Base-by-base conservation (phyloP, 2,888 invertebrate species). In the Cephus sareptanus region DNA sequence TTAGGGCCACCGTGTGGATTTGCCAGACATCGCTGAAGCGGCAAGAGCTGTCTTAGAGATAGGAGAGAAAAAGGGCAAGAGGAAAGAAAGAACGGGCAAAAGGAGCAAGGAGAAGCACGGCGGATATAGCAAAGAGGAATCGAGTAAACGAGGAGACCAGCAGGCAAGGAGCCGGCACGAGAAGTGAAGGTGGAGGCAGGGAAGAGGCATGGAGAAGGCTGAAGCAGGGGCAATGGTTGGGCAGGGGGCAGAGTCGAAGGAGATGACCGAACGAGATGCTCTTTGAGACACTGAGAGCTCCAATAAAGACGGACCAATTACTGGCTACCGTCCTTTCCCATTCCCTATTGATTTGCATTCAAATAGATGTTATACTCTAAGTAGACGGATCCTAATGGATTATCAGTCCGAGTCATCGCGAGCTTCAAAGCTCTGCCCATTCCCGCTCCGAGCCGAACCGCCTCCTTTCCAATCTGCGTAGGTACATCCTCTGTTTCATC, bases 331-430 rank as follows among this genome's bases (percentile, higher is more conserved):
- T 89, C 90, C 85, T 83, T 83, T 82, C 89, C 88, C 89, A 88
- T 90, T 89, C 90, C 89, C 90, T 90, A 91, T 91, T 91, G 91
- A 91, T 91, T 91, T 91, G 91, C 91, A 91, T 91, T 91, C 91
- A 91, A 91, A 91, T 91, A 91, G 91, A 91, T 90, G 91, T 90
- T 91, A 91, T 90, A 91, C 91, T 90, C 90, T 91, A 91, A 91
- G 91, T 91, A 91, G 90, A 90, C 90, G 90, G 90, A 91, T 91
- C 90, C 91, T 91, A 91, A 91, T 91, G 91, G 91, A 91, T 91
- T 91, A 91, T 91, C 91, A 91, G 91, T 89, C 86, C 88, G 90
- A 91, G 91, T 91, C 90, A 91, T 91, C 91, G 89, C 86, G 79
- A 85, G 90, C 90, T 90, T 91, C 91, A 91, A 91, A 91, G 90